Evolutionary conservation across 2,888 invertebrate genomes (phyloP).

Genomic region (Drosophila neonasuta): DNA sequence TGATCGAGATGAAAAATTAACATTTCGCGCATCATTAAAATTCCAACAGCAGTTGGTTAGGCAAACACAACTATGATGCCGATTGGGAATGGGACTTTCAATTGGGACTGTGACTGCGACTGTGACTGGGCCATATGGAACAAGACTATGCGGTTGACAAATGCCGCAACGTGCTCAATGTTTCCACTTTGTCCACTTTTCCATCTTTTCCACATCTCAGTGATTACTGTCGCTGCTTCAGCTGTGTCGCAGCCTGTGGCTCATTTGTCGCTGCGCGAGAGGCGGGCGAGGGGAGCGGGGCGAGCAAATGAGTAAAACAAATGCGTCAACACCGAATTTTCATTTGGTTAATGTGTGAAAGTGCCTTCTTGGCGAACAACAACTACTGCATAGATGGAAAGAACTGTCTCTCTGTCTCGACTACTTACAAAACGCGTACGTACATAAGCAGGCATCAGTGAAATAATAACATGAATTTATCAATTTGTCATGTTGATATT

Average conservation of each 20-base stretch:
- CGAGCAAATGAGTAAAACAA: conserved; percentile 70
- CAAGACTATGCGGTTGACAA: conserved; percentile 67
- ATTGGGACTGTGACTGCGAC: conserved; percentile 19
- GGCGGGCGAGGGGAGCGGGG: conserved; percentile 1
- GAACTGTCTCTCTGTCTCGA: neutral
- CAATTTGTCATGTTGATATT: conserved; percentile 79
- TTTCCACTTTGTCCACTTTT: conserved; percentile 60
- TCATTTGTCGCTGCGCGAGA: conserved; percentile 66
- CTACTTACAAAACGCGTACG: conserved; percentile 18
- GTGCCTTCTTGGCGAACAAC: conserved; percentile 48
- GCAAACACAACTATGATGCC: conserved; percentile 26
- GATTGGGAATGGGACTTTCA: conserved; percentile 10
- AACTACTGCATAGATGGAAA: conserved; percentile 9
- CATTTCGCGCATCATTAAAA: conserved; percentile 77
- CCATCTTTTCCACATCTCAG: conserved; percentile 41
- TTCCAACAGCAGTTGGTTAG: conserved; percentile 56
- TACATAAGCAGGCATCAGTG: conserved; percentile 57
- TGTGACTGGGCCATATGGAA: conserved; percentile 60
- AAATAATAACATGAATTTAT: conserved; percentile 79
- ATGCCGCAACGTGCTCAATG: conserved; percentile 77
- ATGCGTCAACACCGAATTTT: conserved; percentile 79
- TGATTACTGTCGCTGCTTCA: conserved; percentile 60
- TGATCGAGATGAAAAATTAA: conserved; percentile 76
- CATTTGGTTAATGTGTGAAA: conserved; percentile 79
- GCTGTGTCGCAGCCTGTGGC: conserved; percentile 66